A percentile compares a stretch with the other conserved stretches of the same genome.
Conservation (phyloP, 53 echinoderm and acorn worm species). For the Zoroaster sp. region DNA sequence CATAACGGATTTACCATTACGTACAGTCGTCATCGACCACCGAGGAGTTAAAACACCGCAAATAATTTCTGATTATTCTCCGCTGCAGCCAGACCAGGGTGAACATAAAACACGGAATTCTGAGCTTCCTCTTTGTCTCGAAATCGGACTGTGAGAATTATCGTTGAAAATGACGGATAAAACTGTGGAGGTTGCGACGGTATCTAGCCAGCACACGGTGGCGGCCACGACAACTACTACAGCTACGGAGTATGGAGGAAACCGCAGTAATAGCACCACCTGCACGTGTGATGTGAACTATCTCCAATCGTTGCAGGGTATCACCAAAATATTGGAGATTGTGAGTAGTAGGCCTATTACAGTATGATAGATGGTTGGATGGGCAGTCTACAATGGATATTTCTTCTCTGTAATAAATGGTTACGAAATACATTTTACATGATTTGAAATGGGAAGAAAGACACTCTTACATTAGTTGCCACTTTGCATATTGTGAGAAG, state of each 20-base stretch:
- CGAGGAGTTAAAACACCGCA: neutral
- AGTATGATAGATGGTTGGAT: too few relatives aligned
- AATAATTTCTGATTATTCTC: neutral
- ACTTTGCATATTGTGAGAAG: too few relatives aligned
- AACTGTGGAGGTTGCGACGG: slow-evolving; percentile 32
- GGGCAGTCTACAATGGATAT: too few relatives aligned
- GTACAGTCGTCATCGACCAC: neutral
- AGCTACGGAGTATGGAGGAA: neutral
- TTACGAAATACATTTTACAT: too few relatives aligned
- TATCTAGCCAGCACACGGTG: slow-evolving; percentile 24
- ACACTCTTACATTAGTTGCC: too few relatives aligned
- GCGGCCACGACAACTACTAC: neutral
- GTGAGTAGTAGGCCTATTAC: too few relatives aligned
- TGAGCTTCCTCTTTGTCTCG: neutral
- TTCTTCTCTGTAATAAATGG: too few relatives aligned
- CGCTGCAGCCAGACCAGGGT: neutral
- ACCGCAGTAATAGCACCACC: neutral
- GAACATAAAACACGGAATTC: neutral
- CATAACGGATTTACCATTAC: neutral
- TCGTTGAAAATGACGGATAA: slow-evolving; percentile 25
- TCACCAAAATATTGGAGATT: slow-evolving; percentile 35
- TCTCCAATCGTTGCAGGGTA: slow-evolving; percentile 26
- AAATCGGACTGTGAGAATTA: neutral
- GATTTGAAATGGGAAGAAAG: too few relatives aligned
- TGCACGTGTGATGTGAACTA: slow-evolving; percentile 1